Conservation (phyloP, 2,888 invertebrate species). For the Cantharis lateralis region DNA sequence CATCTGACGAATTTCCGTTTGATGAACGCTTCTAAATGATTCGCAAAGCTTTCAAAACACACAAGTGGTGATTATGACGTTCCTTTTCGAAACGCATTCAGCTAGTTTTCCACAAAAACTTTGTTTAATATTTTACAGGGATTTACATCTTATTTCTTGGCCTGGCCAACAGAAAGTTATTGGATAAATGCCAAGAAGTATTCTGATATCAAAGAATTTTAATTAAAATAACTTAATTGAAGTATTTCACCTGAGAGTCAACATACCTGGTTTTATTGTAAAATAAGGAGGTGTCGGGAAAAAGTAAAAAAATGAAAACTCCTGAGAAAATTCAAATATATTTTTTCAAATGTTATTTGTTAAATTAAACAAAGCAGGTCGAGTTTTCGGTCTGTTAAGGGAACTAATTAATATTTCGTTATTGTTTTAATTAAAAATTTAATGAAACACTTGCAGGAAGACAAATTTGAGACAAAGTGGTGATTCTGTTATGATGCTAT, state of each 20-base stretch:
- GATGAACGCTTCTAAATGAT: neutral
- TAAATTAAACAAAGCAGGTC: neutral
- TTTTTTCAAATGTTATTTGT: neutral
- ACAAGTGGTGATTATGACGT: neutral
- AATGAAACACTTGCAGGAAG: neutral
- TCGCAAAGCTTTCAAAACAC: neutral
- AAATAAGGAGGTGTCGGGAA: neutral
- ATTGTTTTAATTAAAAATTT: neutral
- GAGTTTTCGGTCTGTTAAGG: neutral
- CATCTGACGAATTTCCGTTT: neutral
- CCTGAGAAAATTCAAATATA: no score
- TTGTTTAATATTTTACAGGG: neutral
- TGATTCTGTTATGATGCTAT: neutral
- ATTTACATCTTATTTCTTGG: neutral
- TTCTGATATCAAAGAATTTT: neutral
- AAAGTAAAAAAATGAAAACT: neutral
- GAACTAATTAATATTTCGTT: neutral
- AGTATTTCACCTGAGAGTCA: neutral
- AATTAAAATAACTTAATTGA: neutral
- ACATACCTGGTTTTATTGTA: neutral
- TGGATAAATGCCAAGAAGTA: neutral
- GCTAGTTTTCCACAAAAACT: neutral
- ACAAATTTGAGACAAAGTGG: neutral
- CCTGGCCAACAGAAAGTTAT: neutral
- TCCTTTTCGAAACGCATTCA: neutral